phyloP scores from a whole-genome alignment of 2,888 invertebrate species.

The Polyommatus icarus region DNA sequence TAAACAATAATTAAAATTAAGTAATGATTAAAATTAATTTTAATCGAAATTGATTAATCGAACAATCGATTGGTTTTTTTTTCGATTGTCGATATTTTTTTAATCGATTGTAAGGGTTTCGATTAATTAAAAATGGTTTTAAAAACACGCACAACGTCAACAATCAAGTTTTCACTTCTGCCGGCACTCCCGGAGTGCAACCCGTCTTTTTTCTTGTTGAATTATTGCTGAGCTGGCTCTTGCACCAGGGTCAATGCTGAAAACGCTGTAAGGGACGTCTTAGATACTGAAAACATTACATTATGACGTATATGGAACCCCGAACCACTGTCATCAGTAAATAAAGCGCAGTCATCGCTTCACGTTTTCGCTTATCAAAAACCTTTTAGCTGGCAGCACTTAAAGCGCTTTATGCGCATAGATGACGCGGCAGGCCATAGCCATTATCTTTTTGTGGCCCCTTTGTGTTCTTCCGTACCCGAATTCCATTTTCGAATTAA shows the following conservation, averaged over 20 bases:
- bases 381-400: constrained; percentile 29
- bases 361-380: constrained; percentile 26
- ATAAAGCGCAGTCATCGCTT: constrained; percentile 30
- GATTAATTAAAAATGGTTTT: no score
- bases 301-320: not conserved
- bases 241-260: not conserved
- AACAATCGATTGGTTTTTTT: no score
- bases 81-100: no score
- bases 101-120: no score
- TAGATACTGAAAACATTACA: not conserved
- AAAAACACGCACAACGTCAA: no score
- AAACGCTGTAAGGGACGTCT: not conserved
- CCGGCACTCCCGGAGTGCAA: no score
- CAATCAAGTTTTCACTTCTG: no score
- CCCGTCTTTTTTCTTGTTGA: no score
- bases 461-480: constrained; percentile 27
- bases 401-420: constrained; percentile 16
- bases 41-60: no score
- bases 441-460: constrained; percentile 21
- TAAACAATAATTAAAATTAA: no score
- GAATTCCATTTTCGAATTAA: constrained; percentile 5
- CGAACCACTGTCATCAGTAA: not conserved
- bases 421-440: constrained; percentile 7
- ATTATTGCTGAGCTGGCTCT: no score
- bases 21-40: no score